phyloP scores from a whole-genome alignment of 2,113 vertebrate species.

The Pedetes capensis region DNA sequence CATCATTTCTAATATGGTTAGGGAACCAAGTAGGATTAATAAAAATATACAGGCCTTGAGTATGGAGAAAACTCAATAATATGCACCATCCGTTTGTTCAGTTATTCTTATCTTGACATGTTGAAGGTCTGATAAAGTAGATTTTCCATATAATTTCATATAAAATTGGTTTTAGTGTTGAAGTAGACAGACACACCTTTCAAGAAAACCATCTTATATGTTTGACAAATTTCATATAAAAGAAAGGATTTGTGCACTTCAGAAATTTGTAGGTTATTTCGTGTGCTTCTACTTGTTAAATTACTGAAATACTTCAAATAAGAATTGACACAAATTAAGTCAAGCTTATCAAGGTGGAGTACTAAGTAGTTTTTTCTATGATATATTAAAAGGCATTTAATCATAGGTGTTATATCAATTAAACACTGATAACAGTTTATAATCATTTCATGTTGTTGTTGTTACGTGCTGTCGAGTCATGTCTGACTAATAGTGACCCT shows the following conservation, averaged over 20 bases:
- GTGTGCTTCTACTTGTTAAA: background rate
- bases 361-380: background rate
- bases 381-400: background rate
- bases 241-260: background rate
- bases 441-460: background rate
- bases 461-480: too few relatives aligned
- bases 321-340: background rate
- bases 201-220: background rate
- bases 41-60: background rate
- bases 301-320: background rate
- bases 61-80: background rate
- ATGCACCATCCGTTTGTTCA: background rate
- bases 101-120: background rate
- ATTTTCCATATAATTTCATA: slow-evolving; percentile 8
- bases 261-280: background rate
- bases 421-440: background rate
- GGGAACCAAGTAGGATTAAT: slow-evolving; percentile 3
- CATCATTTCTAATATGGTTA: slow-evolving; percentile 19
- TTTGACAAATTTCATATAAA: background rate
- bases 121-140: background rate
- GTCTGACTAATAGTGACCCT: too few relatives aligned
- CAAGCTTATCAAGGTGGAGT: background rate
- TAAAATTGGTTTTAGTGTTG: background rate
- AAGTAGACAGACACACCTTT: background rate
- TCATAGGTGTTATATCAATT: background rate